These are phyloP conservation scores for Antrozous pallidus DNA, from an alignment of 2,797 vertebrate species.

Conservation along the genomic window DNA sequence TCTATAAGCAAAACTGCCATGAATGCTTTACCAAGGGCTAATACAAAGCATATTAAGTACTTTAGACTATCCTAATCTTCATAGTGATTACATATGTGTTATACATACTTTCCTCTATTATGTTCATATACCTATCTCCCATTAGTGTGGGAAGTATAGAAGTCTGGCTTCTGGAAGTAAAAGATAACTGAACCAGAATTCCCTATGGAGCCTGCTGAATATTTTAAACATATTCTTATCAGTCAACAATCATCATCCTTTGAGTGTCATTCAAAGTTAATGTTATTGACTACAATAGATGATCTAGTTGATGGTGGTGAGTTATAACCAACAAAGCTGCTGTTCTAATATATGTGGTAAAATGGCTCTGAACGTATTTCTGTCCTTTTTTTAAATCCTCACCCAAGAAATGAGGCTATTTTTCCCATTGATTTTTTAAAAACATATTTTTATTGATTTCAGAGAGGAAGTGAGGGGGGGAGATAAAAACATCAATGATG, in stretches of 20 bases:
- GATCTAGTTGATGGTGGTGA: background rate
- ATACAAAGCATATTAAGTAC: background rate
- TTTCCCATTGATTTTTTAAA: no score
- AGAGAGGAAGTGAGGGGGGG: no score
- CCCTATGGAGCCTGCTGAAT: background rate
- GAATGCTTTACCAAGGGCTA: slow-evolving; percentile 3
- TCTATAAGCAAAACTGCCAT: background rate
- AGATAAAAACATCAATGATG: no score
- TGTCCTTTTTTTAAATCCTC: background rate
- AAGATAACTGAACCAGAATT: slow-evolving; percentile 30
- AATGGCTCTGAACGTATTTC: background rate
- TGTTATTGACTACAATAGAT: background rate
- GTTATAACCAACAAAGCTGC: background rate
- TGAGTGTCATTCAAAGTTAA: background rate
- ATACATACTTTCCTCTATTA: background rate
- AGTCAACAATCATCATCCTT: background rate
- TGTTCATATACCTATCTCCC: background rate
- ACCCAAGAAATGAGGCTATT: no score
- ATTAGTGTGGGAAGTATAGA: background rate
- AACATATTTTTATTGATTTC: no score
- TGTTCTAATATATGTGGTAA: background rate
- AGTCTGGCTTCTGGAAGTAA: slow-evolving; percentile 8
- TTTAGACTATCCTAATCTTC: background rate
- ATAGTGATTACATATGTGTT: background rate
- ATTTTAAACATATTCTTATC: background rate